phyloP scores from a whole-genome alignment of 2,797 vertebrate species.

The Sphenopsis melanotis region DNA sequence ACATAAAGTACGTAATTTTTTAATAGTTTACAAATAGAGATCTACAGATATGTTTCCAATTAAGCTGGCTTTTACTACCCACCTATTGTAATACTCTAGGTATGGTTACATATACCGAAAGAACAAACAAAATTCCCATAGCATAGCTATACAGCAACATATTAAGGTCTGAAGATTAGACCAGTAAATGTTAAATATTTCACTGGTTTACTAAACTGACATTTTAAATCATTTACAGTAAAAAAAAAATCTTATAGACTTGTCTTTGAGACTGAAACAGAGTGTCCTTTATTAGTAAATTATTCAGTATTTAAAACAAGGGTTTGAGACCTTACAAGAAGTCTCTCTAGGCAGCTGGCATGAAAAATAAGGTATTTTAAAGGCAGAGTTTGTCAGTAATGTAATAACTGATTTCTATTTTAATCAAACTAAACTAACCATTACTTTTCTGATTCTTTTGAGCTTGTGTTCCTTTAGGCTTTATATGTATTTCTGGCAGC shows the following conservation, averaged over 20 bases:
- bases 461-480: slow-evolving; percentile 68
- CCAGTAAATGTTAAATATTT: slow-evolving; percentile 73
- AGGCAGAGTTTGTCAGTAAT: slow-evolving; percentile 56
- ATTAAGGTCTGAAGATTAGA: slow-evolving; percentile 73
- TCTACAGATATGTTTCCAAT: slow-evolving; percentile 80
- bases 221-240: slow-evolving; percentile 74
- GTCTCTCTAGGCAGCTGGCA: slow-evolving; percentile 58
- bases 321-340: slow-evolving; percentile 65
- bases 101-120: slow-evolving; percentile 73
- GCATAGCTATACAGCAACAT: slow-evolving; percentile 73
- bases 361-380: slow-evolving; percentile 43
- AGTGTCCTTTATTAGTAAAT: slow-evolving; percentile 74
- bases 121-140: slow-evolving; percentile 68
- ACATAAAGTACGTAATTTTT: slow-evolving; percentile 75
- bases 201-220: slow-evolving; percentile 74
- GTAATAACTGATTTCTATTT: slow-evolving; percentile 51
- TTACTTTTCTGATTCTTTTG: slow-evolving; percentile 59
- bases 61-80: slow-evolving; percentile 75
- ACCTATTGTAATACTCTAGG: slow-evolving; percentile 76
- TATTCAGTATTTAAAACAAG: slow-evolving; percentile 70
- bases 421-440: slow-evolving; percentile 53
- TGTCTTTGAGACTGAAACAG: slow-evolving; percentile 74
- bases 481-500: slow-evolving; percentile 67
- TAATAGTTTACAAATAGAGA: slow-evolving; percentile 77
- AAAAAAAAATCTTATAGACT: slow-evolving; percentile 73